Conservation (phyloP, 2,113 vertebrate genomes). For the Prunella fulvescens region DNA sequence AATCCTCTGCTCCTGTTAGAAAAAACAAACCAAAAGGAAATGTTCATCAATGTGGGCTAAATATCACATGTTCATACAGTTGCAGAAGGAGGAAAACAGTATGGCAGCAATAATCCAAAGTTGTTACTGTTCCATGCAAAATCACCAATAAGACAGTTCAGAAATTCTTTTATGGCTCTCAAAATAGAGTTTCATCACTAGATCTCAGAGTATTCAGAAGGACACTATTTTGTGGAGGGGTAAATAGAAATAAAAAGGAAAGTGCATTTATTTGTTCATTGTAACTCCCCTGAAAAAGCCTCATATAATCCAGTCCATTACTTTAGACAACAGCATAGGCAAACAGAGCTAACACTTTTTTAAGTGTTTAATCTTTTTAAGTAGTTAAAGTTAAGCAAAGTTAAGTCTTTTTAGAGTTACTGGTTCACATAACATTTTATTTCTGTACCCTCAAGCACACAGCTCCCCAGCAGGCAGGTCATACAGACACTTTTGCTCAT, state of each 20-base stretch:
- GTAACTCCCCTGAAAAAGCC: not conserved
- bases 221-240: not conserved
- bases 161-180: not conserved
- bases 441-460: not conserved
- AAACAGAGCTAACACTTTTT: not conserved
- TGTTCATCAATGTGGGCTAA: not conserved
- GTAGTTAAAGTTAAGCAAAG: not conserved
- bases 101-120: not conserved
- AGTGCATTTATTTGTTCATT: not conserved
- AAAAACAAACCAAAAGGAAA: not conserved
- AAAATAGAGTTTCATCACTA: not conserved
- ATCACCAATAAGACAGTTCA: not conserved
- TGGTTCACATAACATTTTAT: not conserved
- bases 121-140: not conserved
- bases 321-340: not conserved
- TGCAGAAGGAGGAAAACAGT: not conserved
- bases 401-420: not conserved
- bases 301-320: not conserved
- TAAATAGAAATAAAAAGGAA: not conserved
- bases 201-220: not conserved
- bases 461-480: not conserved
- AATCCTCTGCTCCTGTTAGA: slow-evolving; percentile 56
- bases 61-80: rapidly evolving
- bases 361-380: no score
- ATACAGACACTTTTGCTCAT: not conserved